Evolutionary conservation across 1,140 invertebrate genomes (phyloP), one percentile per base, ranked within the genome.

Genomic region (Globodera rostochiensis): DNA sequence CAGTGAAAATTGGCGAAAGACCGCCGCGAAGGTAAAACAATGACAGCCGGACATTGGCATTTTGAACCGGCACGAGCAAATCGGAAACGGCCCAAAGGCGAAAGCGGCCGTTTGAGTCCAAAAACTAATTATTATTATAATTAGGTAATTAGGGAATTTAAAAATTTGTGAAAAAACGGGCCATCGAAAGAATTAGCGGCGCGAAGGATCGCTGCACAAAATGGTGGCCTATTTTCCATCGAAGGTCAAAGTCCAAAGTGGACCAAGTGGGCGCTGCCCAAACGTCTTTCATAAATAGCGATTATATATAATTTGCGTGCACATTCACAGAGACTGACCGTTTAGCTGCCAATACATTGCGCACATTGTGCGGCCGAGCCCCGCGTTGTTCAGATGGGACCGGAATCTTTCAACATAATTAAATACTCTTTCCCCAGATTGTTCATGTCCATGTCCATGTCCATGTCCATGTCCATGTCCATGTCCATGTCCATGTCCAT

Each of bases 281-380:
- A 50, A 98, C 77, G 47, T 78, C 77, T 15, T 21, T 13, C 1
- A 36, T 71, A 47, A 66, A 94, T 95, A 79, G 50, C 71, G 3
- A 45, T n/a, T 13, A 46, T 3, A 45, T 13, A 73, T 15, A 73
- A 21, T 25, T 21, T 73, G 71, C 13, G 13, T 57, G 46, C 6
- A 13, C 6, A 13, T 75, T 75, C 2, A 15, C 21, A 57, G 50
- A 19, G 4, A 75, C 9, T 5, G 46, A 73, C 50, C 50, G 91
- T 99, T 98, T 1, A 99, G 90, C 90, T 99, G 97, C 98, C 98
- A 99, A 91, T 98, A 99, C 64, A 99, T 92, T 19, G 96, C 96
- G 19, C 97, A 97, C 95, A 97, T 98, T 0, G 92, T 93, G 47
- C 91, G 84, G 2, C 91, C 91, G 78, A 87, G 50, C 11, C 91